A percentile compares a stretch with the other conserved stretches of the same genome.
These are phyloP conservation scores for Conus betulinus DNA, from an alignment of 1,140 invertebrate genomes.

Conservation along the genomic window DNA sequence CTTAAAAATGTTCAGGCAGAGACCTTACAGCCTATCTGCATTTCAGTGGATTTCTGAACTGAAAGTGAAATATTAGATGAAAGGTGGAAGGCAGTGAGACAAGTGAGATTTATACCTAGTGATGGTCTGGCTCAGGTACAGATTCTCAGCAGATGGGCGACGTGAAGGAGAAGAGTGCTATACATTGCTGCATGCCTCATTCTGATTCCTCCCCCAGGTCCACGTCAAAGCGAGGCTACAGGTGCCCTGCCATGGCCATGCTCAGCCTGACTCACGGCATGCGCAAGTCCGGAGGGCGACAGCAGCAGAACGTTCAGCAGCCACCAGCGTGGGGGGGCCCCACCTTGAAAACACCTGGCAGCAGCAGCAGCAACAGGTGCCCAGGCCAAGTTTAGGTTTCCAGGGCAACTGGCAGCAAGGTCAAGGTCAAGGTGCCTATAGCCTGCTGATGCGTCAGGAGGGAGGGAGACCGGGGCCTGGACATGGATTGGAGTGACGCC, in stretches of 20 bases:
- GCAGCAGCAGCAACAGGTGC: conserved; percentile 1
- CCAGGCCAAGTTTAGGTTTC: not conserved
- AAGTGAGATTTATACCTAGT: too few relatives aligned
- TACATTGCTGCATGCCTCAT: too few relatives aligned
- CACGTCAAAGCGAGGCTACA: conserved; percentile 75
- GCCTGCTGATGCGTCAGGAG: conserved; percentile 15
- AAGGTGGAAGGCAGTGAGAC: too few relatives aligned
- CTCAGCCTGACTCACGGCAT: conserved; percentile 80
- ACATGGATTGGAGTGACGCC: not conserved
- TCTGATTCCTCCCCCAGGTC: conserved; percentile 50
- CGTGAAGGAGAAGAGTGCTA: too few relatives aligned
- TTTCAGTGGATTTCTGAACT: too few relatives aligned
- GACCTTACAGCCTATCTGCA: too few relatives aligned
- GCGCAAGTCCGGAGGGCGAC: conserved; percentile 48
- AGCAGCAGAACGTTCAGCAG: conserved; percentile 1
- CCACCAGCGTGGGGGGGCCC: not conserved
- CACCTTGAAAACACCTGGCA: conserved; percentile 12
- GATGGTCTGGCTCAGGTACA: too few relatives aligned
- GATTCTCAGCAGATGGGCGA: too few relatives aligned
- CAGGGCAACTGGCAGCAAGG: conserved; percentile 15
- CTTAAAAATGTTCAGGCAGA: too few relatives aligned
- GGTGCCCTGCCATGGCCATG: conserved; percentile 78
- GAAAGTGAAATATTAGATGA: too few relatives aligned
- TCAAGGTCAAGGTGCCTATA: not conserved
- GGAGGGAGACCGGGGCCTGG: not conserved